Percentiles rank a stretch among this genome's conserved stretches.
Evolutionary conservation across 2,797 vertebrate genomes (phyloP).

Genomic region (Sus cebifrons): DNA sequence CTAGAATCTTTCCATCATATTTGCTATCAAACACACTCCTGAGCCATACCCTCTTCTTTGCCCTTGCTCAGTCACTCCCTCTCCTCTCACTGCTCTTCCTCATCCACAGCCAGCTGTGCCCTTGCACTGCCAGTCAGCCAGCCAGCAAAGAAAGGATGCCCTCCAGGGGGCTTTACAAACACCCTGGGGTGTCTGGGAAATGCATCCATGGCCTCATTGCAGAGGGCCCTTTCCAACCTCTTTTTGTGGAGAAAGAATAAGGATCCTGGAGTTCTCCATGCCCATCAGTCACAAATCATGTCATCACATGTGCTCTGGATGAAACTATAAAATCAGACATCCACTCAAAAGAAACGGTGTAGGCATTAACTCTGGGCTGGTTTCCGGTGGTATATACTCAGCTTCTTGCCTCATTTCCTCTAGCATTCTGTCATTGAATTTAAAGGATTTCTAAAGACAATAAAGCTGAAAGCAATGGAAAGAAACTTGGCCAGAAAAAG

Average conservation of each 20-base stretch:
- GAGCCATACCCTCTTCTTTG: neutral
- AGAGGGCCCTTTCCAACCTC: neutral
- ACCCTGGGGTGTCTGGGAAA: neutral
- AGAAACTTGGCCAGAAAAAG: slow-evolving; percentile 66
- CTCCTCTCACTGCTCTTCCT: neutral
- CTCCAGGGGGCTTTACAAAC: neutral
- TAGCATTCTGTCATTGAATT: slow-evolving; percentile 53
- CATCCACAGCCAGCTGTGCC: neutral
- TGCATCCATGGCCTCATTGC: neutral
- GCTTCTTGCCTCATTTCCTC: slow-evolving; percentile 73
- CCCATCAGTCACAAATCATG: slow-evolving; percentile 33
- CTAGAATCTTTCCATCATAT: neutral
- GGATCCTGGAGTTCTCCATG: neutral
- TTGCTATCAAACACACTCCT: neutral
- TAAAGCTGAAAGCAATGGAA: slow-evolving; percentile 75
- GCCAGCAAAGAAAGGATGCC: neutral
- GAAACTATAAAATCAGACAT: slow-evolving; percentile 60
- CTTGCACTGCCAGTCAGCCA: neutral
- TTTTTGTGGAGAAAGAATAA: neutral
- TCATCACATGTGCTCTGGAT: neutral
- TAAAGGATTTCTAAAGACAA: slow-evolving; percentile 78
- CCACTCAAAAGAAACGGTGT: slow-evolving; percentile 34
- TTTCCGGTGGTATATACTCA: slow-evolving; percentile 59
- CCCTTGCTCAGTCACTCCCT: neutral
- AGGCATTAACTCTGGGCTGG: slow-evolving; percentile 17